Evolutionary conservation across 2,888 invertebrate genomes (phyloP).

Genomic region (Plagodis dolabraria): DNA sequence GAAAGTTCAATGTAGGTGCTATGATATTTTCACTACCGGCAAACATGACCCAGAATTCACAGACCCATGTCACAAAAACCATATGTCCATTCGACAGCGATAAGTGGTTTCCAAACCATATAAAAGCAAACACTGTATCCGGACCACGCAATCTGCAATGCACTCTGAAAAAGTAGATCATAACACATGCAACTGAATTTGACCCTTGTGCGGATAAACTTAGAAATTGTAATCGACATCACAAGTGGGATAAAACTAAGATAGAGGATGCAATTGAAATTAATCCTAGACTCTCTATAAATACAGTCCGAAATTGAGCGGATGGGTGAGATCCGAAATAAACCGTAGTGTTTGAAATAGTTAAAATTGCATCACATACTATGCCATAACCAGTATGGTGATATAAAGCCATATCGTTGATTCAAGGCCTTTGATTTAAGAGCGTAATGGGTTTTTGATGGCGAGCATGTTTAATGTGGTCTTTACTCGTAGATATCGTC

Average conservation of each 20-base stretch:
- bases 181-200: constrained; percentile 17
- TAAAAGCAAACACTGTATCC: constrained; percentile 32
- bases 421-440: constrained; percentile 47
- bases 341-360: constrained; percentile 30
- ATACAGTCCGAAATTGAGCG: constrained; percentile 24
- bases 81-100: constrained; percentile 4
- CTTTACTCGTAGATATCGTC: constrained; percentile 7
- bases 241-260: constrained; percentile 5
- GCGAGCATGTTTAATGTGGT: constrained; percentile 17
- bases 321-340: constrained; percentile 31
- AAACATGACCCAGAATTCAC: neutral
- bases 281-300: constrained; percentile 14
- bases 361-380: constrained; percentile 48
- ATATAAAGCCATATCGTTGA: constrained; percentile 36
- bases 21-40: neutral
- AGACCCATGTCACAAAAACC: constrained; percentile 10
- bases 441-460: constrained; percentile 26
- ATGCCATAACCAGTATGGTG: constrained; percentile 40
- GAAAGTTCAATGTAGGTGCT: too few species aligned
- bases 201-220: constrained; percentile 14
- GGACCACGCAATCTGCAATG: constrained; percentile 27
- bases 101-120: constrained; percentile 29
- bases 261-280: constrained; percentile 4
- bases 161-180: constrained; percentile 29
- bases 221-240: constrained; percentile 17